phyloP scores from a whole-genome alignment of 2,888 invertebrate species.

The Athalia cordata region DNA sequence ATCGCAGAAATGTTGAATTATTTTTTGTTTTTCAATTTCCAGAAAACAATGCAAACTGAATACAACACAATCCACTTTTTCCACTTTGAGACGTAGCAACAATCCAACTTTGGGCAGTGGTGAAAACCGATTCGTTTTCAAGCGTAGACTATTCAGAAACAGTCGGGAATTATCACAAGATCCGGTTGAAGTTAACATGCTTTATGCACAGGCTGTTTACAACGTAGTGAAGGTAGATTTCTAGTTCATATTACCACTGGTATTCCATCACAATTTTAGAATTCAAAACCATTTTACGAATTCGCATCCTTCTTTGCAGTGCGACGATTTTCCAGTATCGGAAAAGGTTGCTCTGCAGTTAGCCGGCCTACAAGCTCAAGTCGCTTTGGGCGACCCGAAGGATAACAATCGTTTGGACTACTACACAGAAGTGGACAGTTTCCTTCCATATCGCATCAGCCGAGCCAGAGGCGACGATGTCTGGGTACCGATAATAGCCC shows the following conservation, averaged over 20 bases:
- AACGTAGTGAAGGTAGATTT: slow-evolving; percentile 90
- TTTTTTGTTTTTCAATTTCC: neutral
- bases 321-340: slow-evolving; percentile 95
- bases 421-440: slow-evolving; percentile 93
- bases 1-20: neutral
- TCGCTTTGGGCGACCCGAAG: slow-evolving; percentile 91
- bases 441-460: slow-evolving; percentile 89
- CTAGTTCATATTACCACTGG: neutral
- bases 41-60: slow-evolving; percentile 78
- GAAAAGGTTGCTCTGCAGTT: slow-evolving; percentile 95
- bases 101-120: slow-evolving; percentile 86
- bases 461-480: slow-evolving; percentile 86
- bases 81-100: slow-evolving; percentile 77
- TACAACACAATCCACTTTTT: slow-evolving; percentile 74
- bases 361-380: slow-evolving; percentile 95
- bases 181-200: slow-evolving; percentile 93
- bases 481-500: slow-evolving; percentile 91
- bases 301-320: slow-evolving; percentile 74
- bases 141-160: slow-evolving; percentile 90
- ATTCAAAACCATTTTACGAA: no score
- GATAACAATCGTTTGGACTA: slow-evolving; percentile 87
- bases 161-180: slow-evolving; percentile 94
- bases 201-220: slow-evolving; percentile 96
- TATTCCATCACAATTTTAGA: neutral
- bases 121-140: slow-evolving; percentile 94